Evolutionary conservation across 2,797 vertebrate genomes (phyloP).

Genomic region (Tokudaia muenninki): DNA sequence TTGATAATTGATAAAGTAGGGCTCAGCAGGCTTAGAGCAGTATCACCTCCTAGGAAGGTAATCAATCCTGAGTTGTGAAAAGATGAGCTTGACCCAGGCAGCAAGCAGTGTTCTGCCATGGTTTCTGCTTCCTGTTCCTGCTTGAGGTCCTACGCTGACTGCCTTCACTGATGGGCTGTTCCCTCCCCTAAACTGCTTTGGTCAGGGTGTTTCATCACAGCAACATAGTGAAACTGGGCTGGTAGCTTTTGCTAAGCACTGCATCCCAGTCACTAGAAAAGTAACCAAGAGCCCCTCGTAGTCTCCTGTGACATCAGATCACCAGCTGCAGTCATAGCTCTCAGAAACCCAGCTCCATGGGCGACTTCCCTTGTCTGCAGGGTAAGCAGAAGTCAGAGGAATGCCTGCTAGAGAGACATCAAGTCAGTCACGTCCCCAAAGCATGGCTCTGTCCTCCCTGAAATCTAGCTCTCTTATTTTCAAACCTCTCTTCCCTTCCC

Average conservation of each 20-base stretch:
- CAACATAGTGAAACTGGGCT: neutral
- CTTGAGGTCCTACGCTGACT: neutral
- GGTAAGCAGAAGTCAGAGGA: neutral
- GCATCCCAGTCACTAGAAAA: neutral
- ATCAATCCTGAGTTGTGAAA: neutral
- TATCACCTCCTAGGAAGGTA: neutral
- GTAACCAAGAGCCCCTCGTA: neutral
- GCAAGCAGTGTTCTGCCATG: neutral
- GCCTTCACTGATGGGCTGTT: rapidly evolving
- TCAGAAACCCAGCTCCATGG: neutral
- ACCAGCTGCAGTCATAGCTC: neutral
- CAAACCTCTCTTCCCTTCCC: neutral
- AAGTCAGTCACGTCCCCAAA: too few relatives aligned
- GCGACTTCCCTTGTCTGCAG: neutral
- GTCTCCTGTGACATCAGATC: neutral
- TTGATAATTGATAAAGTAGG: neutral
- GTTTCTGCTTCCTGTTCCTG: neutral
- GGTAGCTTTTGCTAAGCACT: neutral
- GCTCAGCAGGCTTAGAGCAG: neutral
- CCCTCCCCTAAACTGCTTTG: neutral
- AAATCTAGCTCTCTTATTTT: neutral
- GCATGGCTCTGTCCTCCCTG: neutral
- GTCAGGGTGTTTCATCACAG: neutral
- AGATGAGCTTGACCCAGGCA: neutral
- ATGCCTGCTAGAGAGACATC: neutral